phyloP scores from a whole-genome alignment of 2,888 invertebrate species.

The Barypeithes pellucidus region DNA sequence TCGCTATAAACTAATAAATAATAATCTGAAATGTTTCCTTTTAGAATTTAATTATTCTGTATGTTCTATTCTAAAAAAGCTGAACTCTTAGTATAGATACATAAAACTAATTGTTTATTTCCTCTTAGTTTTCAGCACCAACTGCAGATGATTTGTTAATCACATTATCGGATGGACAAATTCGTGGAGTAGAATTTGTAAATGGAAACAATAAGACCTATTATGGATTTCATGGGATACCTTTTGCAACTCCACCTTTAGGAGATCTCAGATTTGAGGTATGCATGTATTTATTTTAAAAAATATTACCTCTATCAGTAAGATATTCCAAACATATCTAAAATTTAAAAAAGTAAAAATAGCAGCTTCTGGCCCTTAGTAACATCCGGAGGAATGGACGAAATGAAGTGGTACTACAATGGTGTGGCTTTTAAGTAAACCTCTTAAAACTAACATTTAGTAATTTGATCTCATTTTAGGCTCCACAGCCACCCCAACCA shows the following conservation, averaged over 20 bases:
- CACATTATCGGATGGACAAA: constrained; percentile 19
- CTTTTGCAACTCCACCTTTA: constrained; percentile 26
- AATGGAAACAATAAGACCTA: constrained; percentile 23
- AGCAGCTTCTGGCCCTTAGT: no score
- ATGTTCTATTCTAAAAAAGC: no score
- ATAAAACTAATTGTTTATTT: not conserved
- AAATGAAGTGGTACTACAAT: no score
- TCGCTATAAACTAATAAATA: no score
- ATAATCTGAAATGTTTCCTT: no score
- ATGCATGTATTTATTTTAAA: not conserved
- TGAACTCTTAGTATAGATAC: no score
- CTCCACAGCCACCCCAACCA: constrained; percentile 18
- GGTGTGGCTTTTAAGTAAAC: no score
- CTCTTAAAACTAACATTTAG: not conserved
- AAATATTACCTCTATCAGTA: not conserved
- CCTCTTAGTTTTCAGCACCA: not conserved
- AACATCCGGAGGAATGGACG: no score
- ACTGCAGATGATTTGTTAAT: not conserved
- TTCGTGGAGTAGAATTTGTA: constrained; percentile 2
- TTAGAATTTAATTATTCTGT: no score
- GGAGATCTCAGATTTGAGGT: constrained; percentile 25
- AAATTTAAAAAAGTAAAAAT: no score
- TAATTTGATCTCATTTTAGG: constrained; percentile 12
- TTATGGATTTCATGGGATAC: constrained; percentile 34
- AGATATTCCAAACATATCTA: no score